Evolutionary conservation across 1,140 invertebrate species (phyloP).

Genomic region (Chironomus tepperi): DNA sequence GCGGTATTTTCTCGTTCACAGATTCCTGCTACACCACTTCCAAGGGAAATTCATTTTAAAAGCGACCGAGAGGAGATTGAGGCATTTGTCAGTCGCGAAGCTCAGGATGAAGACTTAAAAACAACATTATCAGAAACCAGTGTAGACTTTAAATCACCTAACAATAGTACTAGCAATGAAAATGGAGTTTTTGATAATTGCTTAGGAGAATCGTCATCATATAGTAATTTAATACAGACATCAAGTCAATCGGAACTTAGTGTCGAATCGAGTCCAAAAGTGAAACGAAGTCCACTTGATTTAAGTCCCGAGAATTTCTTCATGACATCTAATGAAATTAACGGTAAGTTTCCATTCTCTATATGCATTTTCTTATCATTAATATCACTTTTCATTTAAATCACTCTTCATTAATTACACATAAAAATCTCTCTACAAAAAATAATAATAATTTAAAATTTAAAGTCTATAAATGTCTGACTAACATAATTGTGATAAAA

Average conservation of each 20-base stretch:
- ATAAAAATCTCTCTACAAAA: background rate
- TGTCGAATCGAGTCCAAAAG: background rate
- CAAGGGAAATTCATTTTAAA: conserved; percentile 50
- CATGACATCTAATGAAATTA: conserved; percentile 18
- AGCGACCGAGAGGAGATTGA: conserved; percentile 84
- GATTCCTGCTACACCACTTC: conserved; percentile 23
- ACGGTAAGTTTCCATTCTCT: background rate
- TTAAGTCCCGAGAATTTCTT: conserved; percentile 10
- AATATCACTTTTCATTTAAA: background rate
- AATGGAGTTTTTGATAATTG: background rate
- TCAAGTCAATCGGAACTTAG: background rate
- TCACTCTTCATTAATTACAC: conserved; percentile 1
- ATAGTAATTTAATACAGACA: background rate
- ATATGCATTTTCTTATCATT: background rate
- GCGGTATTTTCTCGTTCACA: background rate
- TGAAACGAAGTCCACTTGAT: background rate
- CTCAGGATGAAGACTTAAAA: conserved; percentile 22
- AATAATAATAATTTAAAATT: too few species aligned
- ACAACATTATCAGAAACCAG: background rate
- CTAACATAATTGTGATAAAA: background rate
- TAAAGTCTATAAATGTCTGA: too few species aligned
- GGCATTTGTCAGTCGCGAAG: conserved; percentile 82
- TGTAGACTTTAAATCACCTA: background rate
- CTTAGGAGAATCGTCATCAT: background rate
- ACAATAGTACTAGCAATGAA: background rate